Percentiles rank a stretch among this genome's conserved stretches.
These are phyloP conservation scores for Lethenteron reissneri DNA, from an alignment of 2,113 vertebrate genomes.

Conservation along the genomic window DNA sequence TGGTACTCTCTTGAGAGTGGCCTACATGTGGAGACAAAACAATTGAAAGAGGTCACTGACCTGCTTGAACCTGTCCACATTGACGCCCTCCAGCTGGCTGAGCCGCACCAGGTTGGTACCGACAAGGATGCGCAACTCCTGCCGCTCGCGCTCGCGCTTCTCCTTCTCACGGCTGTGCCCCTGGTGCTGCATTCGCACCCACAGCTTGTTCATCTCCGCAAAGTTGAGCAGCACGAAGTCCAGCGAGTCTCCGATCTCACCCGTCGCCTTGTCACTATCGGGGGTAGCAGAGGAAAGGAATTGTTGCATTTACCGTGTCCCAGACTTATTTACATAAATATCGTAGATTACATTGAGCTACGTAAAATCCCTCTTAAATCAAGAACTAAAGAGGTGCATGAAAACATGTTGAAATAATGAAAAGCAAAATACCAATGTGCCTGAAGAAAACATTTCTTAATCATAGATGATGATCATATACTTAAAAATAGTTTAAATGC, in stretches of 20 bases:
- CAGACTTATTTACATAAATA: no score
- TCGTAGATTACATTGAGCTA: no score
- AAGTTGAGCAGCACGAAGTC: constrained; percentile 96
- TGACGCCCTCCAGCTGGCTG: constrained; percentile 88
- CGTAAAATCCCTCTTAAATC: no score
- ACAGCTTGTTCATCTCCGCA: constrained; percentile 96
- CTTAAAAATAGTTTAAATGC: no score
- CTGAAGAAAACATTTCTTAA: no score
- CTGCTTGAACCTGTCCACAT: constrained; percentile 94
- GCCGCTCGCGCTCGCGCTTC: constrained; percentile 77
- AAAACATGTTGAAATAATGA: no score
- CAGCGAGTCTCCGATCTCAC: constrained; percentile 83
- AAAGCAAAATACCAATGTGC: no score
- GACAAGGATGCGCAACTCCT: constrained; percentile 79
- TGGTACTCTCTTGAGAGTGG: no score
- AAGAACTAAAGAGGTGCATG: no score
- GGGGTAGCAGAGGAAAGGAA: constrained; percentile 7
- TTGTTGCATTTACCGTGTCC: no score
- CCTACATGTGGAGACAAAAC: no score
- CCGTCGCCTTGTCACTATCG: constrained; percentile 68
- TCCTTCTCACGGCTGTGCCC: constrained; percentile 86
- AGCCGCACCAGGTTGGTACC: constrained; percentile 91
- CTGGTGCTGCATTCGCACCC: constrained; percentile 97
- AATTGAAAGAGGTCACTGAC: constrained; percentile 16
- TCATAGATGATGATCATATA: no score